phyloP scores from a whole-genome alignment of 2,113 vertebrate genomes.

The Syngnathoides biaculeatus region DNA sequence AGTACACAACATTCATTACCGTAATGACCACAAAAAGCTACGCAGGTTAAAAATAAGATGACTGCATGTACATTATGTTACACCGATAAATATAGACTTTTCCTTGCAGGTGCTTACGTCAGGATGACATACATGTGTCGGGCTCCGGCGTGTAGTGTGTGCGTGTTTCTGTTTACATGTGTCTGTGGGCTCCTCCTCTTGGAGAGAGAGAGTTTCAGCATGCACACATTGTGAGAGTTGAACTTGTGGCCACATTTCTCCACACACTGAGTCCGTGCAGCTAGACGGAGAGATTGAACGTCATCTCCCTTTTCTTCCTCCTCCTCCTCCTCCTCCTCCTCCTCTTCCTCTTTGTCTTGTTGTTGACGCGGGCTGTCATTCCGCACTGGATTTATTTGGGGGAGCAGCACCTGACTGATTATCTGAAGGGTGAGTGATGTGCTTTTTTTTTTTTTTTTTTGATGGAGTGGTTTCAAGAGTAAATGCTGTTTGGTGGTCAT shows the following conservation, averaged over 20 bases:
- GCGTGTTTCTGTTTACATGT: background rate
- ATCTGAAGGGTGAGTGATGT: constrained; percentile 5
- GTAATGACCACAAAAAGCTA: background rate
- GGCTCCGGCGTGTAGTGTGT: background rate
- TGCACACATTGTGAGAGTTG: constrained; percentile 5
- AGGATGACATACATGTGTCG: background rate
- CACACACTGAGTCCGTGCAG: background rate
- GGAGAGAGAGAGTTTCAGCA: constrained; percentile 3
- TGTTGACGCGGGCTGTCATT: constrained; percentile 21
- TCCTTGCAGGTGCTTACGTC: background rate
- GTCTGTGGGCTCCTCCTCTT: constrained; percentile 4
- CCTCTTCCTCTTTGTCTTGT: constrained; percentile 28
- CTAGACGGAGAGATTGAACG: background rate
- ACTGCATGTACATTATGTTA: background rate
- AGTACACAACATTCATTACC: constrained; percentile 15
- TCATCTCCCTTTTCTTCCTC: constrained; percentile 13
- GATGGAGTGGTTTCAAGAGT: constrained; percentile 1
- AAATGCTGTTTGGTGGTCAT: background rate
- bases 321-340: constrained; percentile 24
- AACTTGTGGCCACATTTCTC: constrained; percentile 8
- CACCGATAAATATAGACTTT: background rate
- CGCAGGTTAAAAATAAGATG: background rate
- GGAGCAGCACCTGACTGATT: constrained; percentile 8
- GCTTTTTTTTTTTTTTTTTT: background rate
- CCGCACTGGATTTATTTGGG: constrained; percentile 7